Evolutionary conservation across 2,888 invertebrate genomes (phyloP).

Genomic region (Dione juno): DNA sequence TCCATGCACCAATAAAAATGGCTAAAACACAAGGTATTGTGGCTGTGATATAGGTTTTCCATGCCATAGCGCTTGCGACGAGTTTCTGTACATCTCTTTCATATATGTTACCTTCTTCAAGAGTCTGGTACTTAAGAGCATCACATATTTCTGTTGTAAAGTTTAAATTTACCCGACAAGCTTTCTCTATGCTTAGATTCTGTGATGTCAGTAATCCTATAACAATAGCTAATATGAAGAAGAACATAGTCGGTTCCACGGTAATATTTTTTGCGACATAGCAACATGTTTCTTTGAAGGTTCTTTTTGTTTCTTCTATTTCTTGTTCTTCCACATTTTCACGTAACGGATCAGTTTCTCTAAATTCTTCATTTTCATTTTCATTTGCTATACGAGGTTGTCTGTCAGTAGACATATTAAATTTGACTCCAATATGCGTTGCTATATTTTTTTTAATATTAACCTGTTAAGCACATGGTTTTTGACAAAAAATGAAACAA

Average conservation of each 20-base stretch:
- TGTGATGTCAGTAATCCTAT: slow-evolving; percentile 88
- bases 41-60: slow-evolving; percentile 92
- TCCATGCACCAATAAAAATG: slow-evolving; percentile 90
- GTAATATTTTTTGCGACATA: slow-evolving; percentile 59
- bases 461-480: slow-evolving; percentile 3
- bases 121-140: slow-evolving; percentile 86
- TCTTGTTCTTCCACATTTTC: slow-evolving; percentile 41
- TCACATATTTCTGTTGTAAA: slow-evolving; percentile 88
- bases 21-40: slow-evolving; percentile 89
- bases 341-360: slow-evolving; percentile 55
- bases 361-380: slow-evolving; percentile 45
- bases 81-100: slow-evolving; percentile 86
- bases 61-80: slow-evolving; percentile 88
- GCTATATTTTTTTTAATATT: not conserved
- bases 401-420: slow-evolving; percentile 17
- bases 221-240: slow-evolving; percentile 61
- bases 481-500: not conserved
- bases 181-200: slow-evolving; percentile 92
- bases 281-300: slow-evolving; percentile 51
- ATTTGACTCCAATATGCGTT: no score
- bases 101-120: slow-evolving; percentile 77
- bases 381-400: not conserved
- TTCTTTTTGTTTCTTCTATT: slow-evolving; percentile 44
- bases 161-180: slow-evolving; percentile 90
- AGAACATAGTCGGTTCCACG: slow-evolving; percentile 64